Evolutionary conservation across 2,888 invertebrate genomes (phyloP).

Genomic region (Petrolisthes cinctipes): DNA sequence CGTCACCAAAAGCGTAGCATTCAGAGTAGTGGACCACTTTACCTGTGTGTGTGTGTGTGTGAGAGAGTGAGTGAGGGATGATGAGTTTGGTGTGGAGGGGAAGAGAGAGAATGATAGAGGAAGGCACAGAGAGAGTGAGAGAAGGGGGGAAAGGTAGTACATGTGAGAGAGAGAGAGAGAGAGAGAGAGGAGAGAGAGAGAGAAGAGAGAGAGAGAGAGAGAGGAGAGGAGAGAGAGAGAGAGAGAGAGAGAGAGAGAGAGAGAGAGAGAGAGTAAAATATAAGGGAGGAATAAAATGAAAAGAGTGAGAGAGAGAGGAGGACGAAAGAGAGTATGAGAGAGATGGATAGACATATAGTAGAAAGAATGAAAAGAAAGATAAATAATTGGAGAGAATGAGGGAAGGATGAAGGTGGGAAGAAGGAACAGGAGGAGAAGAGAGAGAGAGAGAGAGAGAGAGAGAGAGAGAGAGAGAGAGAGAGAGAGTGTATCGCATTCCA

Average conservation of each 20-base stretch:
- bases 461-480: neutral
- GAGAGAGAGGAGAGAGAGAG: neutral
- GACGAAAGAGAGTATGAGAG: neutral
- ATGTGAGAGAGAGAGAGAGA: neutral
- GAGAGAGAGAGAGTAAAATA: neutral
- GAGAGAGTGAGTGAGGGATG: no score
- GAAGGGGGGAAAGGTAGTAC: neutral
- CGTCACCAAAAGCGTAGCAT: slow-evolving; percentile 65
- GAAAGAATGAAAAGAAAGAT: neutral
- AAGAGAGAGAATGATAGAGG: neutral
- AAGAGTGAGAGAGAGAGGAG: neutral
- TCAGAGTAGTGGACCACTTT: slow-evolving; percentile 65
- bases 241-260: neutral
- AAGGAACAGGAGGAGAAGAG: neutral
- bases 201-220: neutral
- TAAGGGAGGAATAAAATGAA: neutral
- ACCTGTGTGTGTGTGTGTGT: slow-evolving; percentile 41
- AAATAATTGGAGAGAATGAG: neutral
- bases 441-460: neutral
- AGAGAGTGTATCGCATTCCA: no score
- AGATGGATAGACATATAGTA: neutral
- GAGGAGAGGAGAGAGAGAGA: neutral
- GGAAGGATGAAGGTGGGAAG: neutral
- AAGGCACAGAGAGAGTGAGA: neutral
- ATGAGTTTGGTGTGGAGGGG: no score